Evolutionary conservation across 2,888 invertebrate genomes (phyloP), one percentile per base, ranked within the genome.

Genomic region (Eubasilissa splendida): DNA sequence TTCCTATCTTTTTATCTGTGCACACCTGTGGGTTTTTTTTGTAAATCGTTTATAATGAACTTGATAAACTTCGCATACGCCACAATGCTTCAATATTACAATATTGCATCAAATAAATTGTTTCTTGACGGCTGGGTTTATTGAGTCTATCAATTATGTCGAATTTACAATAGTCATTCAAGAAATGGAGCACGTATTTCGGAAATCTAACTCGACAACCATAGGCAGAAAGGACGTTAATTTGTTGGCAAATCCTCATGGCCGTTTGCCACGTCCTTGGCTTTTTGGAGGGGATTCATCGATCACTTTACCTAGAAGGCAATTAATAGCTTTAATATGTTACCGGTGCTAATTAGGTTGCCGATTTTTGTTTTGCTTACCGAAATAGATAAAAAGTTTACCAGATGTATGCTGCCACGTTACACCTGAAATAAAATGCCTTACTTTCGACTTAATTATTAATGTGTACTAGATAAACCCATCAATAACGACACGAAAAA

Each of bases 91-190:
- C 31, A 31, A 9, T 63, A 63, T 63, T 63, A 11, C 31, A 11
- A 63, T 66, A 66, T 50, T 66, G 66, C 66, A 66, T 66, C 66
- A 42, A 66, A 66, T 66, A 66, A 66, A 66, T 66, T 66, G 50
- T 66, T 66, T 50, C 10, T 66, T 66, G 66, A 66, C 66, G 42
- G 42, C n/a, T 33, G 42, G 50, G 11, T 31, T 66, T 31, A 42
- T 66, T 50, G 66, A 42, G 66, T 12, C 42, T 50, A 66, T 66
- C 42, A 66, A 42, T 66, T 42, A 14, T 4, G 50, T 66, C 33
- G 42, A 66, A 66, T 50, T 42, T n/a, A 66, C 66, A 66, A 66
- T 42, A 4, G n/a, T n/a, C 33, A 42, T 66, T 66, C 33, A 66
- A 50, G n/a, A 66, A 42, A n/a, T 42, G 50, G 66, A 33, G 31